These are phyloP conservation scores for Egretta garzetta DNA, from an alignment of 2,113 vertebrate genomes.

Conservation along the genomic window DNA sequence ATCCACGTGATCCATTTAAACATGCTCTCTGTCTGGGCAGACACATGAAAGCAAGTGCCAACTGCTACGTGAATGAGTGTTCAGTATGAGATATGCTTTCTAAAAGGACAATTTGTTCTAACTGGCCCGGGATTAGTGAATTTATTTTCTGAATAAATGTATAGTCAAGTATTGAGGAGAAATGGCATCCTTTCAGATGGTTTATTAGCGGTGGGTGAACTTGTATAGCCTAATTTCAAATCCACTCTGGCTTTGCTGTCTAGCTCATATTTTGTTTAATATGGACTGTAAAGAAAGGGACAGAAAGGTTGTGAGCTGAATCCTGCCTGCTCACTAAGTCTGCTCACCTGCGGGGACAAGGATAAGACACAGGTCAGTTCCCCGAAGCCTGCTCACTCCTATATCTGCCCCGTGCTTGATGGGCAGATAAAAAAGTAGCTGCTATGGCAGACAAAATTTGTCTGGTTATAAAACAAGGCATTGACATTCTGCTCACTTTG, in stretches of 20 bases:
- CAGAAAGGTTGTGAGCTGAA: neutral
- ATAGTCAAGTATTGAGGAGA: neutral
- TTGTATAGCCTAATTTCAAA: neutral
- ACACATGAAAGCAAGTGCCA: neutral
- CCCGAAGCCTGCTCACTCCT: neutral
- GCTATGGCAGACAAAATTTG: neutral
- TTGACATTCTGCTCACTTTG: neutral
- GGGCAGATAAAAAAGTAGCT: neutral
- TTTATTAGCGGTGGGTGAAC: slow-evolving; percentile 7
- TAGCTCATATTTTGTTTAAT: neutral
- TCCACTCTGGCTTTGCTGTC: neutral
- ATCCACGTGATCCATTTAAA: neutral
- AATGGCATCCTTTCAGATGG: neutral
- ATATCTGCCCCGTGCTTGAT: neutral
- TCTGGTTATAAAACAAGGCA: neutral
- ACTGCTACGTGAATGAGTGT: neutral
- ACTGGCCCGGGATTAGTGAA: neutral
- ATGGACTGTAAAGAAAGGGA: neutral
- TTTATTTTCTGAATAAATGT: slow-evolving; percentile 29
- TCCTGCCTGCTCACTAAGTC: neutral
- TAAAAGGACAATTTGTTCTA: slow-evolving; percentile 24
- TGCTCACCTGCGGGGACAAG: neutral
- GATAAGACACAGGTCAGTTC: neutral
- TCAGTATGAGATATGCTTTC: neutral
- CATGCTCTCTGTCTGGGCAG: neutral